Conservation (phyloP, 2,113 vertebrate species). For the Calypte anna region DNA sequence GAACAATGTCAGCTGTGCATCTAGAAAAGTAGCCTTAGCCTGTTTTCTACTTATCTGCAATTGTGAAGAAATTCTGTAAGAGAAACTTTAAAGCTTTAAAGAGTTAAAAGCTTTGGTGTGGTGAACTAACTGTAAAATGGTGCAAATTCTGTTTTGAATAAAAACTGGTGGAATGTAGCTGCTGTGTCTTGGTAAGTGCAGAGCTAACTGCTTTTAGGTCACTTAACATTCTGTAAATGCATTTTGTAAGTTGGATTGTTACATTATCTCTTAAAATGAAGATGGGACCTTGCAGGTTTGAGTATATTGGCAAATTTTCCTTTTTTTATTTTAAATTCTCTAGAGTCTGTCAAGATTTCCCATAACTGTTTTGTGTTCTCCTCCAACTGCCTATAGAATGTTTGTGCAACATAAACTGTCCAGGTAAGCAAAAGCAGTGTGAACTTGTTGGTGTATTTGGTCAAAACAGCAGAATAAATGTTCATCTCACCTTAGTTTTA, state of each 20-base stretch:
- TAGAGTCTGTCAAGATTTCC: conserved; percentile 81
- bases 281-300: background rate
- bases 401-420: conserved; percentile 72
- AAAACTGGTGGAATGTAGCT: background rate
- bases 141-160: background rate
- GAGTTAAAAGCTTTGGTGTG: background rate
- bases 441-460: background rate
- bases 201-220: background rate
- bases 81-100: background rate
- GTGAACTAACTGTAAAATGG: background rate
- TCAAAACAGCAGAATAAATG: background rate
- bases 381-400: conserved; percentile 84
- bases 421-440: conserved; percentile 61
- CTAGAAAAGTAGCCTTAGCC: background rate
- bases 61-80: background rate
- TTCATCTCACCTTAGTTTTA: background rate
- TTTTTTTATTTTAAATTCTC: background rate
- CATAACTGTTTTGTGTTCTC: conserved; percentile 81
- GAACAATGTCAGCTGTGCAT: background rate
- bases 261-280: background rate
- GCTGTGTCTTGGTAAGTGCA: background rate
- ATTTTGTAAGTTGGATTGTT: background rate
- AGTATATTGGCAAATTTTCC: background rate
- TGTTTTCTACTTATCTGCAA: background rate
- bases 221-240: background rate